Conservation (phyloP, 92 coral and sea anemone species). For the Metridium senile region DNA sequence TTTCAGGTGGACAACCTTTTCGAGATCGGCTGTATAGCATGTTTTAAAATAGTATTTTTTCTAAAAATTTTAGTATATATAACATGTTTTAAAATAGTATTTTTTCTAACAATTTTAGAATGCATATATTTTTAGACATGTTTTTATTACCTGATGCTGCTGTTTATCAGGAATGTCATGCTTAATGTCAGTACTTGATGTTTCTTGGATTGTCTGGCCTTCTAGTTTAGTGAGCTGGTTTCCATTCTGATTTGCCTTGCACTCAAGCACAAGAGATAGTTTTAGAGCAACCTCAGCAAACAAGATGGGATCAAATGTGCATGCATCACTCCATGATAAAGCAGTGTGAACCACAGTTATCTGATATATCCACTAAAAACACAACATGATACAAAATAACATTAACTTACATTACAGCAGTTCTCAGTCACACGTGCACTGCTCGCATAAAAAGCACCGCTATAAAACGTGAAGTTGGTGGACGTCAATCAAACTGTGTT, state of each 20-base stretch:
- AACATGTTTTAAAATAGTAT: too few relatives aligned
- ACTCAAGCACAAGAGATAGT: constrained; percentile 76
- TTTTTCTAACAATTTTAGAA: too few relatives aligned
- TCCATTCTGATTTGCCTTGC: constrained; percentile 66
- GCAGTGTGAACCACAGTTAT: constrained; percentile 80
- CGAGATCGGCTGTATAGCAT: too few relatives aligned
- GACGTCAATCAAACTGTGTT: too few relatives aligned
- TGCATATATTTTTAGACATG: too few relatives aligned
- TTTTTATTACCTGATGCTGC: neutral
- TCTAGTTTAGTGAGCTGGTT: constrained; percentile 33
- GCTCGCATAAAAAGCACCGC: too few relatives aligned
- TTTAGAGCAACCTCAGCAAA: constrained; percentile 92
- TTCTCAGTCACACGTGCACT: too few relatives aligned
- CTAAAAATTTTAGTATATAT: too few relatives aligned
- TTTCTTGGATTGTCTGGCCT: constrained; percentile 27
- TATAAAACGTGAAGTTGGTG: too few relatives aligned
- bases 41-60: too few relatives aligned
- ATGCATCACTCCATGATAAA: constrained; percentile 87
- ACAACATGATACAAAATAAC: neutral
- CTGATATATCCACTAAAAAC: constrained; percentile 78
- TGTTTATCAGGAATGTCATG: constrained; percentile 30
- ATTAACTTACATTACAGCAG: too few relatives aligned
- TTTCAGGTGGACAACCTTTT: too few relatives aligned
- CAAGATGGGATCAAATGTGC: constrained; percentile 80
- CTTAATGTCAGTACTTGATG: constrained; percentile 32